Evolutionary conservation across 2,888 invertebrate genomes (phyloP), one percentile per base, ranked within the genome.

Genomic region (Craniophora ligustri): DNA sequence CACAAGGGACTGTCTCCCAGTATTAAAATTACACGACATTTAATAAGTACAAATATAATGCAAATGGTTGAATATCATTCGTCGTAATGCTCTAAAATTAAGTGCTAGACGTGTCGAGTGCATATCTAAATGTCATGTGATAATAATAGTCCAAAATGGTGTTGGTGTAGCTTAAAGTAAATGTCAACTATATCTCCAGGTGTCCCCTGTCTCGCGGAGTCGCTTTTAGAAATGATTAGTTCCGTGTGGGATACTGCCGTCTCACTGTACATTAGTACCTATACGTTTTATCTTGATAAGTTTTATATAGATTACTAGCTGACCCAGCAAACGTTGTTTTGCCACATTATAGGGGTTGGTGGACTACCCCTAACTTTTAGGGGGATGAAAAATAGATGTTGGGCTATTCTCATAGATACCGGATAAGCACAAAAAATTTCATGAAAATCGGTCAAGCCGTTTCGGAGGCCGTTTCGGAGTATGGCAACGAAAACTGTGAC

Each of bases 181-280:
- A 62, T 62, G 64, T 62, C 62, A 62, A 32, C 38, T 31, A 28
- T 23, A 31, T 36, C 45, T 63, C 41, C 64, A 50, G 62, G 64
- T 56, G 44, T 11, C 23, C 15, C 16, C 13, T 21, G 47, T 40
- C 44, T 26, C 3, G 26, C 1, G 44, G 16, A 41, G n/a, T 18
- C 7, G 11, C 21, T 7, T 11, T 13, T 15, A 31, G n/a, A 30
- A 57, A 53, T 47, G 58, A 63, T 36, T 15, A n/a, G 14, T 51
- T 10, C 10, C 18, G 35, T 45, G 41, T 45, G 19, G 23, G 28
- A 32, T 45, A 35, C 23, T 34, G 0, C 2, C 28, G 30, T 26
- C 26, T 3, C 26, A 26, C 10, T 42, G n/a, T n/a, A n/a, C n/a
- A n/a, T n/a, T n/a, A n/a, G n/a, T n/a, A n/a, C n/a, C n/a, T n/a